A percentile compares a stretch with the other conserved stretches of the same genome.
Evolutionary conservation across 2,113 vertebrate species (phyloP).

Genomic region (Pogonocichla stellata): DNA sequence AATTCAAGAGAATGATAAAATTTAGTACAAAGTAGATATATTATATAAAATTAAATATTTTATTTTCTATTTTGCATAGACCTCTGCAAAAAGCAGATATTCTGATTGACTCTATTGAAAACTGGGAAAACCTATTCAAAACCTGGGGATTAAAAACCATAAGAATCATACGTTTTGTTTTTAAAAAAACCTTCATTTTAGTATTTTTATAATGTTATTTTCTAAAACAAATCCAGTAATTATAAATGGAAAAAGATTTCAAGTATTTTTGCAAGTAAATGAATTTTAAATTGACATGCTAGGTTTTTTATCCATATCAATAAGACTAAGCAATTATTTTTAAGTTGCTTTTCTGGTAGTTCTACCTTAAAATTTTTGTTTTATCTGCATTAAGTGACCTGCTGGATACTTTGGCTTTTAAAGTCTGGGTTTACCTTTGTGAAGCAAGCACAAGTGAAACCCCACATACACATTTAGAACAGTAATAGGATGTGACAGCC

Average conservation of each 20-base stretch:
- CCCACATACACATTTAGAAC: background rate
- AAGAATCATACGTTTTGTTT: accelerated
- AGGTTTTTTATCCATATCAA: background rate
- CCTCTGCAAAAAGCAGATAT: background rate
- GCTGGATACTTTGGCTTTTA: background rate
- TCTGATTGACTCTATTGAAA: background rate
- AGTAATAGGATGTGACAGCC: background rate
- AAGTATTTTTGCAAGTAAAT: background rate
- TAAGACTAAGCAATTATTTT: background rate
- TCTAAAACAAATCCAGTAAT: background rate
- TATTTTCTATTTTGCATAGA: background rate
- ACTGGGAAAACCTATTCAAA: background rate
- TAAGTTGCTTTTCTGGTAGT: background rate
- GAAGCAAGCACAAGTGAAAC: background rate
- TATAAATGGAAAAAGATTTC: background rate
- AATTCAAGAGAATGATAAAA: accelerated
- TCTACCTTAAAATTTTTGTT: background rate
- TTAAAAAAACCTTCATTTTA: background rate
- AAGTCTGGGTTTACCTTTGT: background rate
- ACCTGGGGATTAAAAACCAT: background rate
- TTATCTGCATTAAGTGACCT: background rate
- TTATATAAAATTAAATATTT: background rate
- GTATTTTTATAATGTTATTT: background rate
- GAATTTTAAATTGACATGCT: accelerated
- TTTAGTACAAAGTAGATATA: background rate